Percentiles rank a stretch among this genome's conserved stretches.
These are phyloP conservation scores for Rhopilema esculentum DNA, from an alignment of 30 jellyfish, hydroid and myxozoan genomes.

Conservation along the genomic window DNA sequence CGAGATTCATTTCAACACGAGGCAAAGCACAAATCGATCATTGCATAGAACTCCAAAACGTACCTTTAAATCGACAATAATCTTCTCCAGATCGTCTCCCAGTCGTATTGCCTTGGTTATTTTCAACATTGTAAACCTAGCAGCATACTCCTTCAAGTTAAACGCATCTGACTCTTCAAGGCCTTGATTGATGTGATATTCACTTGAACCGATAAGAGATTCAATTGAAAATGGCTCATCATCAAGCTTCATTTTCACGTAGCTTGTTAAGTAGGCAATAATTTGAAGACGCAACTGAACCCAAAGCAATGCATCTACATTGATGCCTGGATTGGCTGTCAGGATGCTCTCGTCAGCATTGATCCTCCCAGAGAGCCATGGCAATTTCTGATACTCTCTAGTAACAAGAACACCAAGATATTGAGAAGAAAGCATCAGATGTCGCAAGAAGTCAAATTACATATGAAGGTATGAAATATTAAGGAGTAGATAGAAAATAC, in stretches of 20 bases:
- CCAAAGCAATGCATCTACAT: conserved; percentile 67
- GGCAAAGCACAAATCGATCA: neutral
- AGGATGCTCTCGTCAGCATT: conserved; percentile 19
- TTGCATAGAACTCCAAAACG: neutral
- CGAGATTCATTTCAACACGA: no score
- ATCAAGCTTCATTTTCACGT: conserved; percentile 44
- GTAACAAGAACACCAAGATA: neutral
- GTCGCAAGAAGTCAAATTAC: no score
- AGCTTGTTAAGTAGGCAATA: conserved; percentile 24
- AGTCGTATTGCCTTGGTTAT: conserved; percentile 29
- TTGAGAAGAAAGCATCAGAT: neutral
- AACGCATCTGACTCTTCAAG: conserved; percentile 66
- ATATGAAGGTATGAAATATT: no score
- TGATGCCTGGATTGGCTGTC: conserved; percentile 29
- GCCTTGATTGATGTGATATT: conserved; percentile 67
- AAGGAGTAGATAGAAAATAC: no score
- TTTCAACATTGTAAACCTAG: conserved; percentile 35
- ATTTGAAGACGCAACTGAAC: conserved; percentile 35
- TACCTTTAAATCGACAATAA: conserved; percentile 39
- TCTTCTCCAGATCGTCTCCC: conserved; percentile 63
- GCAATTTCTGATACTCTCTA: conserved; percentile 22
- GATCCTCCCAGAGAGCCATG: conserved; percentile 19
- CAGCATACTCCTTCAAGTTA: conserved; percentile 15
- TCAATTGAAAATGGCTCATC: conserved; percentile 39
- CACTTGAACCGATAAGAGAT: conserved; percentile 27